Conservation (phyloP, 2,888 invertebrate species). For the Encarsia formosa region DNA sequence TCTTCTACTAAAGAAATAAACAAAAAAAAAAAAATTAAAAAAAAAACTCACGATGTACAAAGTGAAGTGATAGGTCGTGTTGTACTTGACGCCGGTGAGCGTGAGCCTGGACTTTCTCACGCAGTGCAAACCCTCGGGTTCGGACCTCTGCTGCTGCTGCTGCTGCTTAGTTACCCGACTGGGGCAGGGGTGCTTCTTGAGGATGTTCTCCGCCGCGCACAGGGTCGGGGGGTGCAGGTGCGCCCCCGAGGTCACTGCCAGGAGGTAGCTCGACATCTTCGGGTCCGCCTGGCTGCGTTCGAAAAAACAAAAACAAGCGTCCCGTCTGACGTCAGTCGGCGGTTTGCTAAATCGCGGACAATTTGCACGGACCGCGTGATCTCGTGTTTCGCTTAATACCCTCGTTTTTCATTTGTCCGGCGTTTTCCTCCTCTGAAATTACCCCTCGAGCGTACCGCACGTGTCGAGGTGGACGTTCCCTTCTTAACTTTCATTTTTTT, state of each 20-base stretch:
- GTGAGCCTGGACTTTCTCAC: slow-evolving; percentile 45
- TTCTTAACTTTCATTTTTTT: too few species aligned
- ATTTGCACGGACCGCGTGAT: too few species aligned
- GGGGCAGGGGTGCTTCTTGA: slow-evolving; percentile 37
- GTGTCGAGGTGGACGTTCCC: too few species aligned
- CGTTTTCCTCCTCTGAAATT: too few species aligned
- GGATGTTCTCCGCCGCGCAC: slow-evolving; percentile 45
- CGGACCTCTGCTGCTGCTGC: slow-evolving; percentile 36
- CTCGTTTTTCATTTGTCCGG: too few species aligned
- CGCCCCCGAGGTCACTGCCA: slow-evolving; percentile 46
- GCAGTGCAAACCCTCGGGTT: slow-evolving; percentile 49
- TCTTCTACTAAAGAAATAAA: too few species aligned
- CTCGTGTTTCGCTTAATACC: too few species aligned
- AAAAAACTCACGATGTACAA: slow-evolving; percentile 44
- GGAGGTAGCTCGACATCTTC: slow-evolving; percentile 45
- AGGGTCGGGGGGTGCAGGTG: slow-evolving; percentile 45
- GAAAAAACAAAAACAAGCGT: too few species aligned
- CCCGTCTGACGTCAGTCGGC: too few species aligned
- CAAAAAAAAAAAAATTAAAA: neutral
- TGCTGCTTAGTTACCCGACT: slow-evolving; percentile 23
- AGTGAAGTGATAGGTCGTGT: slow-evolving; percentile 49
- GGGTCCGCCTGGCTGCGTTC: slow-evolving; percentile 44
- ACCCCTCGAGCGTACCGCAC: too few species aligned
- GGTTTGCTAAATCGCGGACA: too few species aligned
- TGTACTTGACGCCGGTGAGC: slow-evolving; percentile 46